Evolutionary conservation across 2,888 invertebrate genomes (phyloP).

Genomic region (Drosophila neutralis): DNA sequence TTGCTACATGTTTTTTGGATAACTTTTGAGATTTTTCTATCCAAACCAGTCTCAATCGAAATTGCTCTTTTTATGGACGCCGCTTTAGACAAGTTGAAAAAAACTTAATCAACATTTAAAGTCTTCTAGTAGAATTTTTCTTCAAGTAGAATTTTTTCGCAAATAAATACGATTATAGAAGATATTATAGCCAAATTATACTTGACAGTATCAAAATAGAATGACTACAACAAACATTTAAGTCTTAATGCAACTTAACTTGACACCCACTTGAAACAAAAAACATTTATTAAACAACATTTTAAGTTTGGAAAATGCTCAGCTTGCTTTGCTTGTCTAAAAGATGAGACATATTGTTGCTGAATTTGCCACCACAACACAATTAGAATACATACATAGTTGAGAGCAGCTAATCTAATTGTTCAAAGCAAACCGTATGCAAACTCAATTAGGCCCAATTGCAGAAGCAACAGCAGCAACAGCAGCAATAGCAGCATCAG

Average conservation of each 20-base stretch:
- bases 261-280: background rate
- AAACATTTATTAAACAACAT: background rate
- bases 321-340: background rate
- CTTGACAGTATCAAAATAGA: background rate
- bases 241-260: background rate
- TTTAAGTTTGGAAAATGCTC: background rate
- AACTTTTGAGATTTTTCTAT: background rate
- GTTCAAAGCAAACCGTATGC: slow-evolving; percentile 63
- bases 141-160: too few relatives aligned
- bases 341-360: background rate
- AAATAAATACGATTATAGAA: background rate
- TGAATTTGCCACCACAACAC: background rate
- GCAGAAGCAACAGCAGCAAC: slow-evolving; percentile 13
- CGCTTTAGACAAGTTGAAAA: background rate
- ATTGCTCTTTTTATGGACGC: background rate
- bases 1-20: background rate
- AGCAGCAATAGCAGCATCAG: background rate
- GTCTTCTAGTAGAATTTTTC: background rate
- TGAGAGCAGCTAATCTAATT: slow-evolving; percentile 55
- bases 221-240: background rate
- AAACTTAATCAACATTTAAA: background rate
- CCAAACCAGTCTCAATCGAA: too few relatives aligned
- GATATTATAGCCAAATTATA: background rate
- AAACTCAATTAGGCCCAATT: slow-evolving; percentile 63
- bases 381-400: slow-evolving; percentile 4